Conservation (phyloP, 2,888 invertebrate species). For the Acrobasis consociella region DNA sequence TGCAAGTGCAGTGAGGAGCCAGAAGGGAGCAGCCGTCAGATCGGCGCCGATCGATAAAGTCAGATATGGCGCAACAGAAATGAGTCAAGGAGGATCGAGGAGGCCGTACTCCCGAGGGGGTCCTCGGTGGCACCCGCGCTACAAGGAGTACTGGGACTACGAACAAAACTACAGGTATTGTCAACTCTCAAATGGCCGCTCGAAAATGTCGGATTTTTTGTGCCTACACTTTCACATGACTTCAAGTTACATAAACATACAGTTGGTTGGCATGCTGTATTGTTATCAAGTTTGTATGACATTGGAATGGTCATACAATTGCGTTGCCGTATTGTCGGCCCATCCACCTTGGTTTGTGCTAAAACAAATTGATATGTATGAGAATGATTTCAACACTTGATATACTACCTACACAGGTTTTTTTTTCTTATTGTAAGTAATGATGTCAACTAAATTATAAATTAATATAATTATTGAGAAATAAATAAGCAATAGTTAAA, state of each 20-base stretch:
- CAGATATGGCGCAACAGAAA: slow-evolving; percentile 65
- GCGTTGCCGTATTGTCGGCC: too few species aligned
- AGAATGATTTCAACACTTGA: too few species aligned
- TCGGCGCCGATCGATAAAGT: slow-evolving; percentile 66
- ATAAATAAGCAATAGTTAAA: too few species aligned
- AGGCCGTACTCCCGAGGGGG: slow-evolving; percentile 77
- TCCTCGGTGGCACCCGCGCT: slow-evolving; percentile 77
- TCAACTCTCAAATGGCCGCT: not conserved
- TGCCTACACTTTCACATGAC: slow-evolving; percentile 1
- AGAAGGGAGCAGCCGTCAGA: slow-evolving; percentile 44
- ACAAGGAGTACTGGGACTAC: slow-evolving; percentile 80
- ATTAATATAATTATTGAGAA: too few species aligned
- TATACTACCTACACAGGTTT: too few species aligned
- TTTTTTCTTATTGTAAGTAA: too few species aligned
- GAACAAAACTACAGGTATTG: slow-evolving; percentile 75
- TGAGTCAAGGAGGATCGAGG: slow-evolving; percentile 77
- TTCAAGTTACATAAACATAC: not conserved
- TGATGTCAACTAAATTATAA: too few species aligned
- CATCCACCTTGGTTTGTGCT: too few species aligned
- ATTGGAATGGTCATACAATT: too few species aligned
- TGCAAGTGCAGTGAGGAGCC: slow-evolving; percentile 37
- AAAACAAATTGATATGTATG: too few species aligned
- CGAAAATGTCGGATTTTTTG: not conserved
- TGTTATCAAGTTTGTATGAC: not conserved
- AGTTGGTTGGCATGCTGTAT: not conserved